A percentile compares a stretch with the other conserved stretches of the same genome.
Conservation (phyloP, 2,113 vertebrate species). For the Nipponia nippon region DNA sequence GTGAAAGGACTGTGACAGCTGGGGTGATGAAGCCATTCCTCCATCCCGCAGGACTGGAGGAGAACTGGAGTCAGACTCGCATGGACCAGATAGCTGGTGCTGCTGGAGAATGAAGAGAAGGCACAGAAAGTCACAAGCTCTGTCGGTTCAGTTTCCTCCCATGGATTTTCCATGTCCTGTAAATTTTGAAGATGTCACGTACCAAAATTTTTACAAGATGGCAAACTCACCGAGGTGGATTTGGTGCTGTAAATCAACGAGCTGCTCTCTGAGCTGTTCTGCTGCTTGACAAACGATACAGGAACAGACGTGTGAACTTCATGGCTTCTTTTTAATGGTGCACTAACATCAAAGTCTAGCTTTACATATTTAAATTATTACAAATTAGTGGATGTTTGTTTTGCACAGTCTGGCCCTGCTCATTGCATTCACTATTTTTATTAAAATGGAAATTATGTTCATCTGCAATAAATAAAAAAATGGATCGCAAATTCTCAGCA, state of each 20-base stretch:
- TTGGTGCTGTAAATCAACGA: not conserved
- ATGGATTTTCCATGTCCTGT: not conserved
- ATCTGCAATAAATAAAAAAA: not conserved
- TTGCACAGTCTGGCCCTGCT: not conserved
- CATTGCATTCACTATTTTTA: not conserved
- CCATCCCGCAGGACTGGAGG: not conserved
- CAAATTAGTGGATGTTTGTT: constrained; percentile 22
- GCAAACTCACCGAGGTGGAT: not conserved
- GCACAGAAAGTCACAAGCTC: not conserved
- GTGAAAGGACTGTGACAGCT: not conserved
- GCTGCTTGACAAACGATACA: not conserved
- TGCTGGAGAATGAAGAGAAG: not conserved
- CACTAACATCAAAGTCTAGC: constrained; percentile 1
- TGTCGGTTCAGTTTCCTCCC: not conserved
- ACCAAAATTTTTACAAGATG: not conserved
- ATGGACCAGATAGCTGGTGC: not conserved
- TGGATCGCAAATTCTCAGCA: not conserved
- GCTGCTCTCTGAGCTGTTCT: not conserved
- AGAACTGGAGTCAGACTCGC: not conserved
- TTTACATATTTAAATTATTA: constrained; percentile 42
- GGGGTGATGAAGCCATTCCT: not conserved
- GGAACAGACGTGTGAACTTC: not conserved
- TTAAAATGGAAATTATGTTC: constrained; percentile 36
- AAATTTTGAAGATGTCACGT: not conserved
- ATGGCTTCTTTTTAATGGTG: not conserved